A percentile compares a stretch with the other conserved stretches of the same genome.
Conservation (phyloP, 2,113 vertebrate species). For the Callipepla californica region DNA sequence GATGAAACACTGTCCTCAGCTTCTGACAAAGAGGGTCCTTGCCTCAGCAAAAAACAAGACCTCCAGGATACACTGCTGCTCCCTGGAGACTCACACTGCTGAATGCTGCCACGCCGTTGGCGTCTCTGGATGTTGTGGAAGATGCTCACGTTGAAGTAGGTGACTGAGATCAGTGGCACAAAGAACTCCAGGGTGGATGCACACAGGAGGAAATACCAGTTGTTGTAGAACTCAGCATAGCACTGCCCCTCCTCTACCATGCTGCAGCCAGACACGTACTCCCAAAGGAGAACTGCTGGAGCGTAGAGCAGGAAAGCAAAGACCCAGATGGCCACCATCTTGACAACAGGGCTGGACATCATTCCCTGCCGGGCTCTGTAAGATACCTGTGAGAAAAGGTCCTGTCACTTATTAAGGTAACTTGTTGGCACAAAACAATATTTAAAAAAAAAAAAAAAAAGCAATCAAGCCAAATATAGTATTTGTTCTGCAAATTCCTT, state of each 20-base stretch:
- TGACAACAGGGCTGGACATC: conserved; percentile 74
- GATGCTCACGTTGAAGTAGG: conserved; percentile 92
- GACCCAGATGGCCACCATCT: conserved; percentile 86
- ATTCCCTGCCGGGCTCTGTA: conserved; percentile 84
- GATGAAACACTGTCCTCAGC: conserved; percentile 10
- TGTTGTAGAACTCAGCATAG: conserved; percentile 82
- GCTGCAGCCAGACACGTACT: conserved; percentile 5
- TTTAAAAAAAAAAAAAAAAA: neutral
- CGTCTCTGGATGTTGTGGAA: conserved; percentile 84
- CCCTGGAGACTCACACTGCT: neutral
- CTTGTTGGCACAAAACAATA: neutral
- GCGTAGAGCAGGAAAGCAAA: conserved; percentile 87
- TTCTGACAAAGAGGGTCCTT: neutral
- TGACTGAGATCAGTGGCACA: conserved; percentile 84
- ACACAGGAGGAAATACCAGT: conserved; percentile 86
- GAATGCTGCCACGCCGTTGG: neutral
- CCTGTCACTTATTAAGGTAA: neutral
- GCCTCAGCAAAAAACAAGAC: neutral
- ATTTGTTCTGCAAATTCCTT: neutral
- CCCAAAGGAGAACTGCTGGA: conserved; percentile 86
- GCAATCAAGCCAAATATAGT: neutral
- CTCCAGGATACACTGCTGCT: neutral
- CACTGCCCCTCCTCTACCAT: conserved; percentile 48
- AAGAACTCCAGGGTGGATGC: conserved; percentile 90
- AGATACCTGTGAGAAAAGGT: conserved; percentile 78